phyloP scores from a whole-genome alignment of 1,140 invertebrate genomes.

The Zaprionus africanus region DNA sequence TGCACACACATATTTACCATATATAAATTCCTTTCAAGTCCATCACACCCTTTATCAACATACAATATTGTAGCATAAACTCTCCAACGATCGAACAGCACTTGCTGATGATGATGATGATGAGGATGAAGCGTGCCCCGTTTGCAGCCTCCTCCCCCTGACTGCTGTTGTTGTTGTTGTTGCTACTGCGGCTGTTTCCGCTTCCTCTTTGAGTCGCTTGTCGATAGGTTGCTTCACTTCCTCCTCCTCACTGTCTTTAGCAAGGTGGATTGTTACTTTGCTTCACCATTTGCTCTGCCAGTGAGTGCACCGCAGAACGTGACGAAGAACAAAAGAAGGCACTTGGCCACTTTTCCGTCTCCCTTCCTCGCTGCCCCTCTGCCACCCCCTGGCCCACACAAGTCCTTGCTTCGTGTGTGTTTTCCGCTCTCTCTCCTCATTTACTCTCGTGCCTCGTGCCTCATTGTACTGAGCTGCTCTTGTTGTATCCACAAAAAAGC shows the following conservation, averaged over 20 bases:
- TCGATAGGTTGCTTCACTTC: conserved; percentile 14
- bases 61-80: neutral
- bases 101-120: conserved; percentile 28
- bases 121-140: conserved; percentile 31
- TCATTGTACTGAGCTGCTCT: conserved; percentile 46
- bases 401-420: conserved; percentile 26
- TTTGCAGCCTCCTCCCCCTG: neutral
- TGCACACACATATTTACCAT: neutral
- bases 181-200: conserved; percentile 69
- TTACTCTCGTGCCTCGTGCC: neutral
- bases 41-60: neutral
- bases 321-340: conserved; percentile 84
- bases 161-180: conserved; percentile 36
- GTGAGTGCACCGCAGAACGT: conserved; percentile 75
- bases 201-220: conserved; percentile 57
- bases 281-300: conserved; percentile 34
- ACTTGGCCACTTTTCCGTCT: conserved; percentile 62
- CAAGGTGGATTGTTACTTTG: conserved; percentile 52
- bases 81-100: conserved; percentile 61
- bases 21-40: neutral
- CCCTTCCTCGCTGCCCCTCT: conserved; percentile 4
- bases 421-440: conserved; percentile 33
- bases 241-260: neutral
- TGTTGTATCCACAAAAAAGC: conserved; percentile 83
- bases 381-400: conserved; percentile 8